Evolutionary conservation across 1,140 invertebrate genomes (phyloP).

Genomic region (Tetramorium parvispinum): DNA sequence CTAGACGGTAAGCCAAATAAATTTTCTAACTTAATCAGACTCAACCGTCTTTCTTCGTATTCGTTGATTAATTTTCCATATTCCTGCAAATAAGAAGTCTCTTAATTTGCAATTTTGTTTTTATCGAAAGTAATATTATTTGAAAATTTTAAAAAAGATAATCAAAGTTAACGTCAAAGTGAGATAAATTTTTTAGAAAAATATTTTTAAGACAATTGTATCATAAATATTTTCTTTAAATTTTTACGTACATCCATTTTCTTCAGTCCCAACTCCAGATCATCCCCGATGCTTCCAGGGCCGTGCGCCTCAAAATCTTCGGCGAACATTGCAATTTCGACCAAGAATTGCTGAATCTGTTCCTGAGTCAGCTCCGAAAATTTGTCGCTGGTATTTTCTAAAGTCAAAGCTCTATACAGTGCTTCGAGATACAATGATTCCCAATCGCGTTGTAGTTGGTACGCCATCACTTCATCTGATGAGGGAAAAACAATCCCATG

Average conservation of each 20-base stretch:
- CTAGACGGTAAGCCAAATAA: slow-evolving; percentile 94
- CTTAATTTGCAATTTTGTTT: not conserved
- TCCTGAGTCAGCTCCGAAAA: slow-evolving; percentile 92
- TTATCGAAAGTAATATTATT: not conserved
- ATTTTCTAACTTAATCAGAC: slow-evolving; percentile 92
- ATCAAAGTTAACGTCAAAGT: not conserved
- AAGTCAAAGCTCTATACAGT: slow-evolving; percentile 88
- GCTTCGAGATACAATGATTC: slow-evolving; percentile 89
- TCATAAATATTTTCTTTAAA: not conserved
- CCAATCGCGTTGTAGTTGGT: slow-evolving; percentile 89
- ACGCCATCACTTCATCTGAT: slow-evolving; percentile 87
- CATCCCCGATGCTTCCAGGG: slow-evolving; percentile 90
- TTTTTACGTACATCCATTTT: slow-evolving; percentile 87
- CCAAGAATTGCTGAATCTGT: slow-evolving; percentile 91
- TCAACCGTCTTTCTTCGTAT: slow-evolving; percentile 88
- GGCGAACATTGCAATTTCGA: slow-evolving; percentile 89
- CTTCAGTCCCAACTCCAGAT: slow-evolving; percentile 90
- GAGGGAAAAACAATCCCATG: slow-evolving; percentile 80
- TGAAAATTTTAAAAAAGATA: not conserved
- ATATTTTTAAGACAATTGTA: not conserved
- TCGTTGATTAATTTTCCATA: slow-evolving; percentile 89
- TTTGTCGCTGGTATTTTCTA: slow-evolving; percentile 91
- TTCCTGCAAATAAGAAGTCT: slow-evolving; percentile 82
- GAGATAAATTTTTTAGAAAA: not conserved
- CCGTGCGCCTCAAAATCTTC: slow-evolving; percentile 91